These are phyloP conservation scores for Hecatera dysodea DNA, from an alignment of 2,888 invertebrate species.

Conservation along the genomic window DNA sequence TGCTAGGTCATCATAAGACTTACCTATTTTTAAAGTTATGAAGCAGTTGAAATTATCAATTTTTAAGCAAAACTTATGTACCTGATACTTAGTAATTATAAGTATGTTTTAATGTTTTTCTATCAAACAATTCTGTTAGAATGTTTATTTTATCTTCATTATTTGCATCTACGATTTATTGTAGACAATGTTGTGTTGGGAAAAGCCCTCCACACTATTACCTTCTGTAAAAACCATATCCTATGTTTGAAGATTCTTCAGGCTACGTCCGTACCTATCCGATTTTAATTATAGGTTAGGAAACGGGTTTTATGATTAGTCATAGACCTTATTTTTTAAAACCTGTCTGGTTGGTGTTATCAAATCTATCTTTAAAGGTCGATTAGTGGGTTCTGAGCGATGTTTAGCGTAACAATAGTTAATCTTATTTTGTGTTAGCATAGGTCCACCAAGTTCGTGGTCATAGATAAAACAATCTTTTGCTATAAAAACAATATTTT, in stretches of 20 bases:
- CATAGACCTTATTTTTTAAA: not conserved
- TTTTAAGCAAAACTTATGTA: not conserved
- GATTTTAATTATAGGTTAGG: not conserved
- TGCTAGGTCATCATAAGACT: slow-evolving; percentile 4
- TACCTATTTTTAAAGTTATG: not conserved
- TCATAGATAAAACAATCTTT: not conserved
- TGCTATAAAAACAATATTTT: not conserved
- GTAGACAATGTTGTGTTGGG: too few species aligned
- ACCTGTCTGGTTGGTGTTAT: not conserved
- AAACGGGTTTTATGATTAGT: not conserved
- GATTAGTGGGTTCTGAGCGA: not conserved
- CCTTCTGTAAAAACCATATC: too few species aligned
- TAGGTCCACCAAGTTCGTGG: not conserved
- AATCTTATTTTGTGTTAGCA: not conserved
- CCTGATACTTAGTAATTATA: too few species aligned
- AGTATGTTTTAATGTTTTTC: too few species aligned
- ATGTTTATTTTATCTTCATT: too few species aligned
- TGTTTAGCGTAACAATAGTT: not conserved
- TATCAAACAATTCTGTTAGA: too few species aligned
- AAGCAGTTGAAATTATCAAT: slow-evolving; percentile 1
- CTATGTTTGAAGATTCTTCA: too few species aligned
- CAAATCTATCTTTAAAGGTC: not conserved
- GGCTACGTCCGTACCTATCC: too few species aligned
- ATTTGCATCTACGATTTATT: too few species aligned
- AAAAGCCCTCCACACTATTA: too few species aligned